These are phyloP conservation scores for Pristionchus arcanus DNA, from an alignment of 2,888 invertebrate genomes.

Conservation along the genomic window DNA sequence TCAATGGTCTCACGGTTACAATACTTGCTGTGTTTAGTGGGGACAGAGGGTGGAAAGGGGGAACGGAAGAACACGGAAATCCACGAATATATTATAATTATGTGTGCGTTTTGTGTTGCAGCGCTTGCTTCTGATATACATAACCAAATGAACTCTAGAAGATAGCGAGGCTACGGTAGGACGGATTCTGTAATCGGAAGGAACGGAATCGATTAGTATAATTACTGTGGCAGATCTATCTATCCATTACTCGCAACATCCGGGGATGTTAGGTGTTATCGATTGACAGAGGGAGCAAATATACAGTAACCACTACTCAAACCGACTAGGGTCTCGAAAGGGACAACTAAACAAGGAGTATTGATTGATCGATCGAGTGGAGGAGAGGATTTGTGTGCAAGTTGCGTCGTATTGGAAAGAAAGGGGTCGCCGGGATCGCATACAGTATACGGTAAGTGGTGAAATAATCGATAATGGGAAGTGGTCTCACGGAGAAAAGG, in stretches of 20 bases:
- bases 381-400: constrained; percentile 2
- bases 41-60: constrained; percentile 12
- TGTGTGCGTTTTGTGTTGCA: constrained; percentile 15
- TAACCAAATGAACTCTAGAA: constrained; percentile 33
- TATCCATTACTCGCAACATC: constrained; percentile 22
- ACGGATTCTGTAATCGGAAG: constrained; percentile 28
- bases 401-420: constrained; percentile 1
- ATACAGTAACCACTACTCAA: constrained; percentile 21
- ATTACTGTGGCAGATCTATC: constrained; percentile 13
- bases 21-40: constrained; percentile 41
- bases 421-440: constrained; percentile 38
- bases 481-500: not conserved
- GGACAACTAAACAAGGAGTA: not conserved
- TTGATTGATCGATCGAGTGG: constrained; percentile 23
- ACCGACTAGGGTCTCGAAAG: constrained; percentile 23
- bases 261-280: constrained; percentile 6
- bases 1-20: constrained; percentile 44
- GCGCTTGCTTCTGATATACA: constrained; percentile 38
- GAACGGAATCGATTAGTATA: constrained; percentile 23
- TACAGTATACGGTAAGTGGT: not conserved
- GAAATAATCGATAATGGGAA: not conserved
- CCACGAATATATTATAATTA: constrained; percentile 27
- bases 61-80: not conserved
- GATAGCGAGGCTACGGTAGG: constrained; percentile 38
- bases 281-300: constrained; percentile 5